Conservation (phyloP, 2,113 vertebrate species). For the Peromyscus leucopus region DNA sequence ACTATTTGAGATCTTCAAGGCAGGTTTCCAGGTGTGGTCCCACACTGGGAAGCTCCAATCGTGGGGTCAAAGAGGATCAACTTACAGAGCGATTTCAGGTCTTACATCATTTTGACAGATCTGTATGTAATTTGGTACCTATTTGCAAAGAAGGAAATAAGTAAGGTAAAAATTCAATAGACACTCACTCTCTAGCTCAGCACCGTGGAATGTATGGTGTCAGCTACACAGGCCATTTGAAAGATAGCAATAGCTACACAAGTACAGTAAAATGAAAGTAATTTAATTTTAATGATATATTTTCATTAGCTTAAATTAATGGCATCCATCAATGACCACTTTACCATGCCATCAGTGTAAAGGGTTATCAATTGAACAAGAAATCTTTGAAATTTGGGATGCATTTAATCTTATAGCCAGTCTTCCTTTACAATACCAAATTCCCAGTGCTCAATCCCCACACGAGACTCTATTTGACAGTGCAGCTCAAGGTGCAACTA, state of each 20-base stretch:
- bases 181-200: slow-evolving; percentile 29
- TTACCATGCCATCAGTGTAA: not conserved
- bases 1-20: slow-evolving; percentile 67
- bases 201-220: not conserved
- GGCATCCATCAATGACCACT: not conserved
- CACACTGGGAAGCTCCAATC: slow-evolving; percentile 71
- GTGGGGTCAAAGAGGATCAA: slow-evolving; percentile 65
- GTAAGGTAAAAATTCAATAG: slow-evolving; percentile 42
- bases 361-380: not conserved
- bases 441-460: not conserved
- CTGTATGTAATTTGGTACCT: slow-evolving; percentile 67
- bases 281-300: slow-evolving; percentile 2
- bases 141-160: slow-evolving; percentile 43
- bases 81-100: slow-evolving; percentile 67
- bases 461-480: not conserved
- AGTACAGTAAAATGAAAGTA: not conserved
- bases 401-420: slow-evolving; percentile 20
- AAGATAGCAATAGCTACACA: not conserved
- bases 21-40: slow-evolving; percentile 73
- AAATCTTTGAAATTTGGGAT: not conserved
- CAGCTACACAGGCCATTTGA: slow-evolving; percentile 35
- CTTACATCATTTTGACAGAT: slow-evolving; percentile 78
- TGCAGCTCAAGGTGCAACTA: not conserved
- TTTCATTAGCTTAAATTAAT: not conserved
- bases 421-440: not conserved